Evolutionary conservation across 2,113 vertebrate genomes (phyloP).

Genomic region (Rhynchopsitta pachyrhyncha): DNA sequence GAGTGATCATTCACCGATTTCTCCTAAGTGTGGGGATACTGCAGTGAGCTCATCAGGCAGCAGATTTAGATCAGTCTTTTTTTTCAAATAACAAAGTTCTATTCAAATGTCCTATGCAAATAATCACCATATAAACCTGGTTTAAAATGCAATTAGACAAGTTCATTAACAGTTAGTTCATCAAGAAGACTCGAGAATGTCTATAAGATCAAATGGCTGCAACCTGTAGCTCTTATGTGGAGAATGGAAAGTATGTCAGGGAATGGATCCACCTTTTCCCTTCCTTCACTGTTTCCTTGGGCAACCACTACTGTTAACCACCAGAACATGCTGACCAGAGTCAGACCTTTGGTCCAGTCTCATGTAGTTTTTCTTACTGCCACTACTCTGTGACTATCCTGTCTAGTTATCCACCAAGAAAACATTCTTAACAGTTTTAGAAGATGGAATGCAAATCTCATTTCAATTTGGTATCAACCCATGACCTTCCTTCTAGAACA

Average conservation of each 20-base stretch:
- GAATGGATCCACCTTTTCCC: background rate
- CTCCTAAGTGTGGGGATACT: background rate
- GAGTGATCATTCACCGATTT: background rate
- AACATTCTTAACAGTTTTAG: background rate
- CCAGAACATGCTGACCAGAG: background rate
- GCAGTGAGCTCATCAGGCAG: background rate
- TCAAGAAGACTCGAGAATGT: background rate
- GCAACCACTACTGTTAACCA: background rate
- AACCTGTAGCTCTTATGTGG: background rate
- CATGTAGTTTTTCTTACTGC: background rate
- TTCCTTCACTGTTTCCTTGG: background rate
- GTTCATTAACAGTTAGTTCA: background rate
- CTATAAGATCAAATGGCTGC: background rate
- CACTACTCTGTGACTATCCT: background rate
- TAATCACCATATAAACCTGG: background rate
- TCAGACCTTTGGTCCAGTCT: background rate
- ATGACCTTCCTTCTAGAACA: background rate
- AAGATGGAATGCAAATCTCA: background rate
- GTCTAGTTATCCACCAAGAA: background rate
- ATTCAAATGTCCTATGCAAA: background rate
- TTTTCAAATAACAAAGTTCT: background rate
- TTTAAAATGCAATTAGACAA: background rate
- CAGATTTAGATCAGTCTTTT: background rate
- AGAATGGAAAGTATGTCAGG: background rate
- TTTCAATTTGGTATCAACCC: background rate